phyloP scores from a whole-genome alignment of 2,888 invertebrate species.

The Drosophila algonquin region DNA sequence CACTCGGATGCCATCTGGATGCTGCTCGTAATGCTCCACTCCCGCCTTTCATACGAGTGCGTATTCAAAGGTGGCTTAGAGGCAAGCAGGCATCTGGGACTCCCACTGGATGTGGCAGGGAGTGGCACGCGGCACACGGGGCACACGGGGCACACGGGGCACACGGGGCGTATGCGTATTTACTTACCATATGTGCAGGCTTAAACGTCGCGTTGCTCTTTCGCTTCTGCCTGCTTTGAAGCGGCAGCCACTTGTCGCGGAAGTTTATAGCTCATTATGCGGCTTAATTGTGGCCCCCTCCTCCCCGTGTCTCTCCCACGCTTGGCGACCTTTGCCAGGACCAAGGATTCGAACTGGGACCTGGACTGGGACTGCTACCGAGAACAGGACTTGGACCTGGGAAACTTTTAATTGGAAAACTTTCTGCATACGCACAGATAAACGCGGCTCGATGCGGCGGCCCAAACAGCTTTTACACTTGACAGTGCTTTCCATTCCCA shows the following conservation, averaged over 20 bases:
- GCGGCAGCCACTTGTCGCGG: constrained; percentile 19
- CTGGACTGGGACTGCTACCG: background rate
- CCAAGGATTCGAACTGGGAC: background rate
- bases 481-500: constrained; percentile 14
- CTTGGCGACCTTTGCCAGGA: background rate
- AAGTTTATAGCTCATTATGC: constrained; percentile 71
- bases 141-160: background rate
- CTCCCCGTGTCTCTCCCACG: background rate
- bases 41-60: background rate
- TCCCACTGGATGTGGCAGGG: background rate
- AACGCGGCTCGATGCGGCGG: constrained; percentile 48
- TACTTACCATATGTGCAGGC: constrained; percentile 35
- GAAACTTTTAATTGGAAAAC: constrained; percentile 73
- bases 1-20: background rate
- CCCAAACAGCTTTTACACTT: constrained; percentile 35
- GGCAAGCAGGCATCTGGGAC: background rate
- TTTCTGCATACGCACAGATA: constrained; percentile 74
- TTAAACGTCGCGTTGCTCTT: constrained; percentile 4
- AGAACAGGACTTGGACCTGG: constrained; percentile 34
- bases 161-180: constrained; percentile 47
- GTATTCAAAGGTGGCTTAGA: background rate
- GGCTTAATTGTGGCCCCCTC: constrained; percentile 60
- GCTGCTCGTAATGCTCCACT: background rate
- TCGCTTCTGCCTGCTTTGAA: background rate
- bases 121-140: too few species aligned